A percentile compares a stretch with the other conserved stretches of the same genome.
Evolutionary conservation across 2,113 vertebrate species (phyloP).

Genomic region (Mionectes macconnelli): DNA sequence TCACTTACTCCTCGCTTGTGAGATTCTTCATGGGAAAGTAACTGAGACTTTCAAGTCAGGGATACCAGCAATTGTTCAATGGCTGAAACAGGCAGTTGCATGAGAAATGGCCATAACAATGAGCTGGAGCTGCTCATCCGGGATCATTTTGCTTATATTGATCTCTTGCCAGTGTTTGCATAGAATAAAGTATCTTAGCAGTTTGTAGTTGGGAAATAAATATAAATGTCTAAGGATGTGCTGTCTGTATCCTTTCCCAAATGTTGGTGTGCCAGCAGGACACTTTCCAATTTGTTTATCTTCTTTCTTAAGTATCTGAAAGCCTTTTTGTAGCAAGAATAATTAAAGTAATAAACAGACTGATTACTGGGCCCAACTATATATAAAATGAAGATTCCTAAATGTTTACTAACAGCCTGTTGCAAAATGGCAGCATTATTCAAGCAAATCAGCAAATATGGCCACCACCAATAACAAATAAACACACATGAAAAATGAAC

Average conservation of each 20-base stretch:
- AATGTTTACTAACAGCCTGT: constrained; percentile 42
- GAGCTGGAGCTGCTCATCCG: background rate
- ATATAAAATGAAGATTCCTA: background rate
- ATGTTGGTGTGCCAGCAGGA: constrained; percentile 36
- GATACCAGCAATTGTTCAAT: constrained; percentile 52
- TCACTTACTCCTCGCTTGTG: background rate
- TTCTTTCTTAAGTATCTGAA: constrained; percentile 46
- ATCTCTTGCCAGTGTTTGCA: constrained; percentile 44
- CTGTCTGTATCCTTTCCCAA: constrained; percentile 32
- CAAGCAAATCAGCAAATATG: constrained; percentile 39
- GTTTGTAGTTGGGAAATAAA: constrained; percentile 56
- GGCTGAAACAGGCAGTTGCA: constrained; percentile 23
- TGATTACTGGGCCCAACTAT: background rate
- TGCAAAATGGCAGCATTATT: constrained; percentile 28
- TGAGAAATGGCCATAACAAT: constrained; percentile 51
- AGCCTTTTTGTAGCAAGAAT: constrained; percentile 44
- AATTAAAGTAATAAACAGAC: constrained; percentile 52
- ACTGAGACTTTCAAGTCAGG: constrained; percentile 34
- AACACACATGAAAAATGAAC: background rate
- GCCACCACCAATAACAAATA: constrained; percentile 24
- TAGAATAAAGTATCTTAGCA: constrained; percentile 49
- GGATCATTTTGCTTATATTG: constrained; percentile 49
- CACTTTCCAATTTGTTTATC: constrained; percentile 42
- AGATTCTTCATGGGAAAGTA: constrained; percentile 24
- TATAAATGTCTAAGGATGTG: constrained; percentile 24